Evolutionary conservation across 2,113 vertebrate species (phyloP).

Genomic region (Rhinopomastus cyanomelas): DNA sequence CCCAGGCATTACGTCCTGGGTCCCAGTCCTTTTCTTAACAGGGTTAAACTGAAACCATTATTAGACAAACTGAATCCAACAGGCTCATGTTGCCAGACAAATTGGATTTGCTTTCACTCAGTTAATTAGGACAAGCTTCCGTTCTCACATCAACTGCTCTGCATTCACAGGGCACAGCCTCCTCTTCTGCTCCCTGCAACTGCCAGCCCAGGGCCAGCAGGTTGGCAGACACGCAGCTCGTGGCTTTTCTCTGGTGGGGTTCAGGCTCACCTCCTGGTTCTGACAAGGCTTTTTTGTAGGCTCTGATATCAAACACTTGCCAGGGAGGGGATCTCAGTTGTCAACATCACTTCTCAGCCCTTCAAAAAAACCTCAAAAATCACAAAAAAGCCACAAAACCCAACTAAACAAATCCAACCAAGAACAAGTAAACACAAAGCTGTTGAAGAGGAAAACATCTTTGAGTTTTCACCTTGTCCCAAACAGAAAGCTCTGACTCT

Average conservation of each 20-base stretch:
- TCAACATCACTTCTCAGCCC: not conserved
- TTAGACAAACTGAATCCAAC: constrained; percentile 18
- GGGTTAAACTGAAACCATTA: not conserved
- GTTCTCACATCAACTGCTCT: constrained; percentile 39
- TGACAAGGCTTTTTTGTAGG: not conserved
- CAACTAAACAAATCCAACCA: fast-evolving
- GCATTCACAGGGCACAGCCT: not conserved
- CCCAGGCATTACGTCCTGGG: not conserved
- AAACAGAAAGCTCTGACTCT: not conserved
- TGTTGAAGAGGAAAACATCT: not conserved
- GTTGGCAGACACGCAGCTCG: not conserved
- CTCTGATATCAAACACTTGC: not conserved
- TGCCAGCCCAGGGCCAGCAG: not conserved
- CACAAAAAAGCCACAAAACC: not conserved
- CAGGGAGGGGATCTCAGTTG: not conserved
- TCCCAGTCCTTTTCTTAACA: not conserved
- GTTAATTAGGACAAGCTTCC: constrained; percentile 42
- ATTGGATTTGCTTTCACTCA: constrained; percentile 38
- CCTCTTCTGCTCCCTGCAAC: not conserved
- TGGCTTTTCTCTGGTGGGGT: not conserved
- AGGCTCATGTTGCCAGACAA: constrained; percentile 7
- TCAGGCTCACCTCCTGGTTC: not conserved
- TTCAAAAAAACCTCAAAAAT: not conserved
- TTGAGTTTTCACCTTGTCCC: not conserved
- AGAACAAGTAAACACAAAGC: not conserved